Evolutionary conservation across 2,888 invertebrate genomes (phyloP).

Genomic region (Rosalia funebris): DNA sequence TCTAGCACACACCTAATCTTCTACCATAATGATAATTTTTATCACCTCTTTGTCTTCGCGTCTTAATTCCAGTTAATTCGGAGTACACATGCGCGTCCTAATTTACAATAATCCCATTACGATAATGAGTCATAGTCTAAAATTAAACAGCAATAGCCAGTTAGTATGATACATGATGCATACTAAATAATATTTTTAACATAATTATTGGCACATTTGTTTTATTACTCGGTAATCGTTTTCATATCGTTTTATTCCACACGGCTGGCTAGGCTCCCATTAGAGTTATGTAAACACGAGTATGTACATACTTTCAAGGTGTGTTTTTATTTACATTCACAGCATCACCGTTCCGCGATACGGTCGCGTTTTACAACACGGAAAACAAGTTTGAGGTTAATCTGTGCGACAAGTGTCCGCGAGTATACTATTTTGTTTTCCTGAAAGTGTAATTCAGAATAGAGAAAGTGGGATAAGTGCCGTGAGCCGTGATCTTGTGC

Average conservation of each 20-base stretch:
- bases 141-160: background rate
- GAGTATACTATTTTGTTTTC: background rate
- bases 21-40: background rate
- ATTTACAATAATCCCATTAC: background rate
- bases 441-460: background rate
- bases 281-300: constrained; percentile 14
- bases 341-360: background rate
- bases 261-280: constrained; percentile 3
- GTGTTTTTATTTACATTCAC: constrained; percentile 13
- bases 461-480: background rate
- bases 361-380: background rate
- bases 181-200: background rate
- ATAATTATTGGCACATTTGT: background rate
- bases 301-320: constrained; percentile 17
- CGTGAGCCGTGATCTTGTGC: background rate
- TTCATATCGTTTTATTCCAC: constrained; percentile 5
- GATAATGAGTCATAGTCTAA: constrained; percentile 1
- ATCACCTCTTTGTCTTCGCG: too few relatives aligned
- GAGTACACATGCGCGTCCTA: too few relatives aligned
- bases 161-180: background rate
- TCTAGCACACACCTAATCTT: background rate
- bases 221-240: background rate
- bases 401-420: background rate
- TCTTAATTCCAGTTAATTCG: too few relatives aligned
- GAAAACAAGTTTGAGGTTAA: constrained; percentile 2